Percentiles rank a stretch among this genome's conserved stretches.
Evolutionary conservation across 1,140 invertebrate species (phyloP).

Genomic region (Hyposmocoma kahamanoa): DNA sequence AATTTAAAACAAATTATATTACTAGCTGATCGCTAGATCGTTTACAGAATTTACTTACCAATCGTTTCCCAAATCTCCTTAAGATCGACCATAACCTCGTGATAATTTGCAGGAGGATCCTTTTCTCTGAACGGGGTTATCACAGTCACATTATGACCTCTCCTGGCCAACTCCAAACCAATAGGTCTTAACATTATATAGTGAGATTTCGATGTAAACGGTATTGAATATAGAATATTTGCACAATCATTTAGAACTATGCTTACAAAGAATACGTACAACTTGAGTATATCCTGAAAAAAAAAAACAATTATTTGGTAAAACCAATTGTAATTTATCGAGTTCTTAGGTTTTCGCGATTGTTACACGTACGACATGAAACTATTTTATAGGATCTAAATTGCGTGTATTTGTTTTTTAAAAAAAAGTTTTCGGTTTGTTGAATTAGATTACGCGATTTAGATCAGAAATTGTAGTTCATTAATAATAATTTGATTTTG

Average conservation of each 20-base stretch:
- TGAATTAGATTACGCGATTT: too few relatives aligned
- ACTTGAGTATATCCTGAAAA: slow-evolving; percentile 19
- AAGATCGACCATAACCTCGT: slow-evolving; percentile 68
- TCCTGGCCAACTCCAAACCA: slow-evolving; percentile 68
- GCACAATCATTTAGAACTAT: slow-evolving; percentile 28
- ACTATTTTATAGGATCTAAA: too few relatives aligned
- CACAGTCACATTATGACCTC: slow-evolving; percentile 77
- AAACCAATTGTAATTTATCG: too few relatives aligned
- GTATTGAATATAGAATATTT: slow-evolving; percentile 51
- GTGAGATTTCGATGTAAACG: slow-evolving; percentile 64
- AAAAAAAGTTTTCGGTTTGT: too few relatives aligned
- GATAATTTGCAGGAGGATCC: slow-evolving; percentile 65
- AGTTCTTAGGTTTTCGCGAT: too few relatives aligned
- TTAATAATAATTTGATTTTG: too few relatives aligned
- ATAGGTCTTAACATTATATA: slow-evolving; percentile 74
- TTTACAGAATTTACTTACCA: too few relatives aligned
- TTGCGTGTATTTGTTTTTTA: too few relatives aligned
- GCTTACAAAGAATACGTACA: slow-evolving; percentile 14
- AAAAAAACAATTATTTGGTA: slow-evolving; percentile 3
- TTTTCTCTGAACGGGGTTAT: slow-evolving; percentile 68
- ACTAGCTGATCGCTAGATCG: too few relatives aligned
- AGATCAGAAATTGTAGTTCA: too few relatives aligned
- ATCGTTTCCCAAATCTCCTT: slow-evolving; percentile 69
- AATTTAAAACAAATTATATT: background rate
- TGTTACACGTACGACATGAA: too few relatives aligned